Conservation (phyloP, 2,113 vertebrate genomes). For the Acanthochromis polyacanthus region DNA sequence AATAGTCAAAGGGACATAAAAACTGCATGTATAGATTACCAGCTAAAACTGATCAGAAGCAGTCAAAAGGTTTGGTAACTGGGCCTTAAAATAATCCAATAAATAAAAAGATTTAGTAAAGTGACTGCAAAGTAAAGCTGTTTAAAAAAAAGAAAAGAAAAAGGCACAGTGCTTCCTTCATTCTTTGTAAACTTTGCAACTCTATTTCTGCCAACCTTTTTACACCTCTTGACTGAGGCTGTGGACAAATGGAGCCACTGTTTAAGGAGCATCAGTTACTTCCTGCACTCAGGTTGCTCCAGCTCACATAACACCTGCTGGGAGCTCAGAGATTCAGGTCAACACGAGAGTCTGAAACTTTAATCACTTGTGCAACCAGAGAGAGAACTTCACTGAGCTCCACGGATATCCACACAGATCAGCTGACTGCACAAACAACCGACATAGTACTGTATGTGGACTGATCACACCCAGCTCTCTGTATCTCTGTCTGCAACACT, state of each 20-base stretch:
- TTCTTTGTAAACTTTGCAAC: neutral
- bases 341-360: neutral
- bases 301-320: constrained; percentile 5
- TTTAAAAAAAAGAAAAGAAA: too few species aligned
- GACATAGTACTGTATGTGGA: neutral
- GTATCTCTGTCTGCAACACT: too few species aligned
- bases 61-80: too few species aligned
- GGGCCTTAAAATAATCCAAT: too few species aligned
- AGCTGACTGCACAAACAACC: neutral
- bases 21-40: too few species aligned
- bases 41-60: too few species aligned
- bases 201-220: neutral
- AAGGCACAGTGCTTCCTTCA: too few species aligned
- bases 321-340: constrained; percentile 19
- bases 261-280: constrained; percentile 23
- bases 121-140: too few species aligned
- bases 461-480: neutral
- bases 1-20: too few species aligned
- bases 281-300: constrained; percentile 22
- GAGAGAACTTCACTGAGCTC: neutral
- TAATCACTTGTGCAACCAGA: constrained; percentile 5
- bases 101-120: too few species aligned
- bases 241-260: neutral
- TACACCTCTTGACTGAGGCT: neutral
- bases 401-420: neutral